phyloP scores from a whole-genome alignment of 1,140 invertebrate species.

The Eupristina koningsbergeri region DNA sequence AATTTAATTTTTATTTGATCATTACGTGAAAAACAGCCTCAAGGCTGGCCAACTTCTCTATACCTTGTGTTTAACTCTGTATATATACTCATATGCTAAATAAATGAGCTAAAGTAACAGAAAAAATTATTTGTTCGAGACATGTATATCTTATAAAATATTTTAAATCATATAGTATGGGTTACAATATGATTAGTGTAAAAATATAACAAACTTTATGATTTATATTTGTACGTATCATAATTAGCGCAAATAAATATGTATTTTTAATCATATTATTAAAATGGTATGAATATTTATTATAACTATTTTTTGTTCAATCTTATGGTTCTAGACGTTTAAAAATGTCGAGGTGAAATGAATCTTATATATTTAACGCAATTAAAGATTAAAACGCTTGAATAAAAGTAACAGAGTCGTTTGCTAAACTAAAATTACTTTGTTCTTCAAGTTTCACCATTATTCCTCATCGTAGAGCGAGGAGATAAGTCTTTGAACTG shows the following conservation, averaged over 20 bases:
- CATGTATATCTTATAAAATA: not conserved
- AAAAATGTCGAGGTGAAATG: not conserved
- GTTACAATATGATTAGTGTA: not conserved
- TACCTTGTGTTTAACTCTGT: slow-evolving; percentile 65
- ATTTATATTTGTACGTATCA: not conserved
- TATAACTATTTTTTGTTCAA: not conserved
- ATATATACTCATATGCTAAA: slow-evolving; percentile 25
- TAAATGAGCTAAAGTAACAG: slow-evolving; percentile 4
- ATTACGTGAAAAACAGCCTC: slow-evolving; percentile 35
- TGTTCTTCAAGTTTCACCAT: slow-evolving; percentile 38
- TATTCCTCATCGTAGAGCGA: slow-evolving; percentile 50
- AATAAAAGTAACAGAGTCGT: slow-evolving; percentile 25
- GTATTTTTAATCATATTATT: slow-evolving; percentile 13
- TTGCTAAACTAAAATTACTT: slow-evolving; percentile 45
- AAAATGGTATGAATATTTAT: not conserved
- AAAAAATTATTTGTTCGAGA: not conserved
- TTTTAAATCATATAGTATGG: slow-evolving; percentile 15
- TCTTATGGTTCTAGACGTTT: not conserved
- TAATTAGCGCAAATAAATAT: slow-evolving; percentile 26
- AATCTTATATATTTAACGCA: not conserved
- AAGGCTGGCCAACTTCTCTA: slow-evolving; percentile 60
- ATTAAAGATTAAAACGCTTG: slow-evolving; percentile 16
- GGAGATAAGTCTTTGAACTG: slow-evolving; percentile 47
- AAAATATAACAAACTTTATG: slow-evolving; percentile 4
- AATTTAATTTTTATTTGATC: slow-evolving; percentile 35